These are phyloP conservation scores for Andricus quercusramuli DNA, from an alignment of 2,888 invertebrate genomes.

Conservation along the genomic window DNA sequence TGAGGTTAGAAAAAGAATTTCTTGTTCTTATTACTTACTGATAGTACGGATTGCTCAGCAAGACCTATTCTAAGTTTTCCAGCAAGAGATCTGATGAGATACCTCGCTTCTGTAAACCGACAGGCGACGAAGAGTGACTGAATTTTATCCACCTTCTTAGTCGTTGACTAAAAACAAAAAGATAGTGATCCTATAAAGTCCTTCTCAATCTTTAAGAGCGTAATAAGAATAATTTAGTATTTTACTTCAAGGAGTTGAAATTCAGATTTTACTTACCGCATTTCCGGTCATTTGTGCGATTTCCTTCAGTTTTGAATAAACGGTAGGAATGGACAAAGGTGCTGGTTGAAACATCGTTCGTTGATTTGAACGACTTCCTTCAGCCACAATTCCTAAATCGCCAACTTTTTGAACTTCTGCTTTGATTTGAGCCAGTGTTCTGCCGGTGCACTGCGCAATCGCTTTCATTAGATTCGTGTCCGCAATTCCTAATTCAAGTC, in stretches of 20 bases:
- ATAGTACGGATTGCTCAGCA: slow-evolving; percentile 96
- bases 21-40: slow-evolving; percentile 67
- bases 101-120: slow-evolving; percentile 91
- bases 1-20: background rate
- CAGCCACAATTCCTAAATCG: slow-evolving; percentile 95
- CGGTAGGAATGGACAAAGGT: slow-evolving; percentile 85
- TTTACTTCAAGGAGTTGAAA: background rate
- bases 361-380: slow-evolving; percentile 91
- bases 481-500: slow-evolving; percentile 94
- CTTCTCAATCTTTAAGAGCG: no score
- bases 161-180: slow-evolving; percentile 81
- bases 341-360: slow-evolving; percentile 93
- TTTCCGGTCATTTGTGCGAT: slow-evolving; percentile 92
- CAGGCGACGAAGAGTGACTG: slow-evolving; percentile 96
- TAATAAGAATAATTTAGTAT: no score
- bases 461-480: slow-evolving; percentile 97
- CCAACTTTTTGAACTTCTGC: slow-evolving; percentile 86
- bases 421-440: slow-evolving; percentile 91
- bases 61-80: slow-evolving; percentile 98
- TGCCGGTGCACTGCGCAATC: slow-evolving; percentile 93
- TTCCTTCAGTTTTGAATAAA: slow-evolving; percentile 91
- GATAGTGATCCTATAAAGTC: slow-evolving; percentile 27
- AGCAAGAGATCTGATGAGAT: slow-evolving; percentile 92
- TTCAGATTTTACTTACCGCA: slow-evolving; percentile 79
- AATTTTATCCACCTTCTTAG: slow-evolving; percentile 95